These are phyloP conservation scores for Sebastes baramenuke DNA, from an alignment of 2,797 vertebrate species.

Conservation along the genomic window DNA sequence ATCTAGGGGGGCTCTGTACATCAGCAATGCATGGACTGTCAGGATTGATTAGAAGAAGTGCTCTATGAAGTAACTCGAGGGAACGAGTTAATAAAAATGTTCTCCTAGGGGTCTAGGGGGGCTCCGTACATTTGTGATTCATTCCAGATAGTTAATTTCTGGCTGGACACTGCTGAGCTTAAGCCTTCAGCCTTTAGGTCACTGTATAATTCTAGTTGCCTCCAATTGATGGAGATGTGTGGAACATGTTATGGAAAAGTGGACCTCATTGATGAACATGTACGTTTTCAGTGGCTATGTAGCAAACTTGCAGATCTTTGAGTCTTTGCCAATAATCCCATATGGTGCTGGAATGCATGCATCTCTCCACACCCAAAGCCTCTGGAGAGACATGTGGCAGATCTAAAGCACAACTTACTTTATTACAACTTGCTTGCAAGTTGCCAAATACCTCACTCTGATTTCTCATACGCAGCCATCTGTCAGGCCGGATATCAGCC, in stretches of 20 bases:
- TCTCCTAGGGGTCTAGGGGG: too few relatives aligned
- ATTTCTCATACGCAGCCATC: conserved; percentile 7
- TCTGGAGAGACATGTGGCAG: neutral
- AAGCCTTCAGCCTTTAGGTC: neutral
- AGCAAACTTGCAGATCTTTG: neutral
- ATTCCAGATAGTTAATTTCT: neutral
- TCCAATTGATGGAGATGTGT: neutral
- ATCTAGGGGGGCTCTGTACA: too few relatives aligned
- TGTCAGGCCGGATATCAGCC: neutral
- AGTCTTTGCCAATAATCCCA: neutral
- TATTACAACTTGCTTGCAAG: neutral
- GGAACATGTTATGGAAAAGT: neutral
- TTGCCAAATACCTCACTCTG: conserved; percentile 9
- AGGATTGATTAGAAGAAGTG: too few relatives aligned
- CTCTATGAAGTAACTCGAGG: too few relatives aligned
- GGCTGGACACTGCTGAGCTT: neutral
- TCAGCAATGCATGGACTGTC: too few relatives aligned
- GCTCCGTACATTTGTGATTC: neutral
- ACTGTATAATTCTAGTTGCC: neutral
- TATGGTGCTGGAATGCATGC: neutral
- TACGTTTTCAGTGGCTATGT: neutral
- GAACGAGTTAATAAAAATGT: too few relatives aligned
- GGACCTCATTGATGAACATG: neutral
- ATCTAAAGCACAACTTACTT: neutral
- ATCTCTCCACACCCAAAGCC: neutral